phyloP scores from a whole-genome alignment of 2,113 vertebrate species.

The Python bivittatus region DNA sequence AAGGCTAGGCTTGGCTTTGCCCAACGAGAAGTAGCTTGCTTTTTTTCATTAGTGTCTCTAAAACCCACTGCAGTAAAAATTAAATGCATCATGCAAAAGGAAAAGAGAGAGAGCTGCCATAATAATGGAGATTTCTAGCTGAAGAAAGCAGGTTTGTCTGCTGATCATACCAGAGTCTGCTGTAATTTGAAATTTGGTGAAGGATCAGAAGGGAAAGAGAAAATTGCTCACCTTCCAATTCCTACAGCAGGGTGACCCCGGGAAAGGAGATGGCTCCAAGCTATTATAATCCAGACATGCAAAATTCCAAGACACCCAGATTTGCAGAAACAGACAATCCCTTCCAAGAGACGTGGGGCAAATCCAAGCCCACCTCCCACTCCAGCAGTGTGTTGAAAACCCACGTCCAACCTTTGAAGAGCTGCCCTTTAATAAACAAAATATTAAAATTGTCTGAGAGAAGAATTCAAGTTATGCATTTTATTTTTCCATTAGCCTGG shows the following conservation, averaged over 20 bases:
- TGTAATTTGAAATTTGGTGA: neutral
- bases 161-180: neutral
- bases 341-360: neutral
- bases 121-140: neutral
- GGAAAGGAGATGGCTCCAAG: neutral
- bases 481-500: constrained; percentile 22
- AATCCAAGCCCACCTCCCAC: constrained; percentile 6
- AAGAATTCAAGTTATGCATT: constrained; percentile 29
- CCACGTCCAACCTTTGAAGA: constrained; percentile 19
- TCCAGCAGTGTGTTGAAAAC: neutral
- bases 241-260: neutral
- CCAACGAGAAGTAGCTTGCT: neutral
- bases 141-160: neutral
- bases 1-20: neutral
- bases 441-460: constrained; percentile 15
- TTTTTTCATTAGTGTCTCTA: neutral
- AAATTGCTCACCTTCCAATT: neutral
- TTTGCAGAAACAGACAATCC: neutral
- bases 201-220: neutral
- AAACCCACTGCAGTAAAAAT: neutral
- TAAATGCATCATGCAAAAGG: neutral
- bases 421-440: constrained; percentile 6
- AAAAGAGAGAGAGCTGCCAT: no score
- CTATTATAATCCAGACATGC: constrained; percentile 5
- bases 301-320: constrained; percentile 29